These are phyloP conservation scores for Choloepus didactylus DNA, from an alignment of 2,797 vertebrate species.

Conservation along the genomic window DNA sequence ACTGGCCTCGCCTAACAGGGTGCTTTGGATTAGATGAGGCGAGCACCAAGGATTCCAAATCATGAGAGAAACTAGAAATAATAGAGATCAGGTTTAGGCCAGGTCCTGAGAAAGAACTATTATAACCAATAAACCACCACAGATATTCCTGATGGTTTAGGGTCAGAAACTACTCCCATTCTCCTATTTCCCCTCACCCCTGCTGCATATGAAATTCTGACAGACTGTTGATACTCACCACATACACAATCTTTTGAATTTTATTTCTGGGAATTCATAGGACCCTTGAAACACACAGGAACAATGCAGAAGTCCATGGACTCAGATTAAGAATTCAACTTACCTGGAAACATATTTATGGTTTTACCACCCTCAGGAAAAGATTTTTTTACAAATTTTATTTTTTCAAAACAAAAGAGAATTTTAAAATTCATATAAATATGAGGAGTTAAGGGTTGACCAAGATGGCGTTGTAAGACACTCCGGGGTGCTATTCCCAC, in stretches of 20 bases:
- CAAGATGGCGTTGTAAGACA: too few relatives aligned
- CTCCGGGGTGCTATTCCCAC: too few relatives aligned
- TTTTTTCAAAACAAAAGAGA: constrained; percentile 44
- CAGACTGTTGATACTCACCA: background rate
- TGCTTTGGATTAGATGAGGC: background rate
- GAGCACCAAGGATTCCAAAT: background rate
- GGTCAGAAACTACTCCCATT: background rate
- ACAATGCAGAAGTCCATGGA: background rate
- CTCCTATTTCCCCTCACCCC: background rate
- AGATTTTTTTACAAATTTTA: background rate
- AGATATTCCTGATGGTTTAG: background rate
- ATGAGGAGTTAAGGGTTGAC: background rate
- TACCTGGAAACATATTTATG: background rate
- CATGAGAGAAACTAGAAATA: background rate
- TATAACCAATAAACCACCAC: background rate
- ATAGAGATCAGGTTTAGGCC: background rate
- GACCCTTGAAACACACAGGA: background rate
- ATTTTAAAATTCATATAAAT: constrained; percentile 51
- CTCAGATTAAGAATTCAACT: background rate
- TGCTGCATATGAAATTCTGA: background rate
- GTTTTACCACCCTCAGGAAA: background rate
- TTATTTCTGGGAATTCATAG: background rate
- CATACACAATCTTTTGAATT: background rate
- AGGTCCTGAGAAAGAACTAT: background rate
- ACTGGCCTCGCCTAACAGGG: background rate